Conservation (phyloP, 2,113 vertebrate genomes). For the Aix galericulata region DNA sequence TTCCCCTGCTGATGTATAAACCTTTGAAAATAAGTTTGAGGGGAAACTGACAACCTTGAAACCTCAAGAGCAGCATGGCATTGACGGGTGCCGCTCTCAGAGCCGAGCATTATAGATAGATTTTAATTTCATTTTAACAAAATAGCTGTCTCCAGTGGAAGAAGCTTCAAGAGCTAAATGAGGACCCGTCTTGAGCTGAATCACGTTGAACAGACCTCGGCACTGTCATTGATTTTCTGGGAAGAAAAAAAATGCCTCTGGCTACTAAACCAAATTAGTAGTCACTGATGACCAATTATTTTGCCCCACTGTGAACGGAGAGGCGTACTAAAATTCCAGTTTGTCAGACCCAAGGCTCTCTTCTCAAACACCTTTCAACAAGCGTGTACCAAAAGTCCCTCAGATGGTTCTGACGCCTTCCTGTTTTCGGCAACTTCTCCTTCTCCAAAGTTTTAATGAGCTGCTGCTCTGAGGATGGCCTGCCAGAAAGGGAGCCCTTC, state of each 20-base stretch:
- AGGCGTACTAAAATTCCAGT: slow-evolving; percentile 80
- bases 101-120: slow-evolving; percentile 50
- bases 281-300: slow-evolving; percentile 90
- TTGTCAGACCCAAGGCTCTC: slow-evolving; percentile 84
- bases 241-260: slow-evolving; percentile 85
- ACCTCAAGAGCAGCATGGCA: slow-evolving; percentile 43
- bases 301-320: slow-evolving; percentile 79
- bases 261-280: slow-evolving; percentile 88
- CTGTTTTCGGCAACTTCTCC: slow-evolving; percentile 74
- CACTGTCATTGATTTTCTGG: slow-evolving; percentile 84
- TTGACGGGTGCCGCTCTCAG: slow-evolving; percentile 17
- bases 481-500: slow-evolving; percentile 68
- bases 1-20: neutral
- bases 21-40: slow-evolving; percentile 64
- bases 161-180: slow-evolving; percentile 76
- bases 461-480: slow-evolving; percentile 66
- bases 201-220: slow-evolving; percentile 74
- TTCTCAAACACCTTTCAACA: slow-evolving; percentile 82
- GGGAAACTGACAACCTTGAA: slow-evolving; percentile 54
- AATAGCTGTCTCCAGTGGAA: slow-evolving; percentile 81
- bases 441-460: slow-evolving; percentile 85
- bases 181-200: slow-evolving; percentile 74
- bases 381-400: slow-evolving; percentile 71
- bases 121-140: slow-evolving; percentile 85
- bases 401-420: slow-evolving; percentile 72